These are phyloP conservation scores for Rhinoderma darwinii DNA, from an alignment of 2,113 vertebrate genomes.

Conservation along the genomic window DNA sequence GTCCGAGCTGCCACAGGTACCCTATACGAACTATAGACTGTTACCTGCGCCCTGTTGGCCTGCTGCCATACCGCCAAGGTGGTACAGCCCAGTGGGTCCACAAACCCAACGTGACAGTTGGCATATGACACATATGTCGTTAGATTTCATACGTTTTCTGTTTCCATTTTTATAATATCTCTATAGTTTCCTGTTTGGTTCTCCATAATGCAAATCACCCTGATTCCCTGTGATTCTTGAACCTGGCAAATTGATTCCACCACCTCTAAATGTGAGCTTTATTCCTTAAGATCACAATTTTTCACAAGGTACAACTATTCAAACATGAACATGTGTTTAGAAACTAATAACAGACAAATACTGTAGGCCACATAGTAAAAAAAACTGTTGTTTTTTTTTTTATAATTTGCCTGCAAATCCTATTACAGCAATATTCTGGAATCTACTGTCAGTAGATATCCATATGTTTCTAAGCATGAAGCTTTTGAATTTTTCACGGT, in stretches of 20 bases:
- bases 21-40: too few species aligned
- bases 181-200: neutral
- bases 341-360: neutral
- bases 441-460: conserved; percentile 2
- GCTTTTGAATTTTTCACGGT: conserved; percentile 18
- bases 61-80: too few species aligned
- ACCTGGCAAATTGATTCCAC: neutral
- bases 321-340: neutral
- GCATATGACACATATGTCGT: too few species aligned
- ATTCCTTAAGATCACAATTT: neutral
- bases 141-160: too few species aligned
- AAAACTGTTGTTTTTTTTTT: neutral
- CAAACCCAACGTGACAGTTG: too few species aligned
- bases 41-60: too few species aligned
- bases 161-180: neutral
- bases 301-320: neutral
- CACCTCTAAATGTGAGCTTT: neutral
- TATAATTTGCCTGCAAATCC: conserved; percentile 18
- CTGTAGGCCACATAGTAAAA: neutral
- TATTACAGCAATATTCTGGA: conserved; percentile 25
- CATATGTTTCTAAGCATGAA: conserved; percentile 21
- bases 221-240: neutral
- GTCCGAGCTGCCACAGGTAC: too few species aligned
- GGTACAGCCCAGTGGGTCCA: too few species aligned
- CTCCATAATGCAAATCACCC: too few species aligned